Evolutionary conservation across 2,888 invertebrate genomes (phyloP).

Genomic region (Oeneis ivallda): DNA sequence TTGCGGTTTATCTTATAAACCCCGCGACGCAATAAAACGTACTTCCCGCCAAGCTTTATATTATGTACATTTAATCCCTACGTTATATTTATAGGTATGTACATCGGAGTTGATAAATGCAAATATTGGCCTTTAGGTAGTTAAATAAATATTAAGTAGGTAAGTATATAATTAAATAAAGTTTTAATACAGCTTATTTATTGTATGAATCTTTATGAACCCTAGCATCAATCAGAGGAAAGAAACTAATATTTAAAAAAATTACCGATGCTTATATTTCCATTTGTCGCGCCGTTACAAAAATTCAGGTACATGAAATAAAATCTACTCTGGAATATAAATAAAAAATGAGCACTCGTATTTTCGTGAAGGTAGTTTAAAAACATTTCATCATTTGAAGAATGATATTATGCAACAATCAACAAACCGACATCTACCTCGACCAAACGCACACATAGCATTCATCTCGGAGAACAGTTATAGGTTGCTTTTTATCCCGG

Average conservation of each 20-base stretch:
- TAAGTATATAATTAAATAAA: background rate
- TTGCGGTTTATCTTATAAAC: constrained; percentile 75
- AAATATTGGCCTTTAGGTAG: constrained; percentile 17
- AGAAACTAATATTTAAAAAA: too few relatives aligned
- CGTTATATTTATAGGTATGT: constrained; percentile 39
- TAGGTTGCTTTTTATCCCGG: too few relatives aligned
- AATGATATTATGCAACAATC: too few relatives aligned
- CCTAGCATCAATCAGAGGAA: too few relatives aligned
- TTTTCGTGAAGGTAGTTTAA: background rate
- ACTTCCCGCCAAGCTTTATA: constrained; percentile 57
- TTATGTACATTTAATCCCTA: constrained; percentile 50
- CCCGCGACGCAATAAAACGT: constrained; percentile 50
- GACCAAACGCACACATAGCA: too few relatives aligned
- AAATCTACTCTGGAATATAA: constrained; percentile 18
- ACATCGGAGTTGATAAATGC: constrained; percentile 39
- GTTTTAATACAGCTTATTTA: background rate
- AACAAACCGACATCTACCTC: too few relatives aligned
- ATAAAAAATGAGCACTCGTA: background rate
- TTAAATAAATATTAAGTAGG: background rate
- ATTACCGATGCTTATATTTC: too few relatives aligned
- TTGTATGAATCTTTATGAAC: background rate
- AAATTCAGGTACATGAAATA: constrained; percentile 27
- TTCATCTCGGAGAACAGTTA: too few relatives aligned
- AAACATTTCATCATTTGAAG: too few relatives aligned
- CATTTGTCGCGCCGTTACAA: constrained; percentile 13